phyloP scores from a whole-genome alignment of 2,888 invertebrate genomes.

The Cremastobaeus sp. region DNA sequence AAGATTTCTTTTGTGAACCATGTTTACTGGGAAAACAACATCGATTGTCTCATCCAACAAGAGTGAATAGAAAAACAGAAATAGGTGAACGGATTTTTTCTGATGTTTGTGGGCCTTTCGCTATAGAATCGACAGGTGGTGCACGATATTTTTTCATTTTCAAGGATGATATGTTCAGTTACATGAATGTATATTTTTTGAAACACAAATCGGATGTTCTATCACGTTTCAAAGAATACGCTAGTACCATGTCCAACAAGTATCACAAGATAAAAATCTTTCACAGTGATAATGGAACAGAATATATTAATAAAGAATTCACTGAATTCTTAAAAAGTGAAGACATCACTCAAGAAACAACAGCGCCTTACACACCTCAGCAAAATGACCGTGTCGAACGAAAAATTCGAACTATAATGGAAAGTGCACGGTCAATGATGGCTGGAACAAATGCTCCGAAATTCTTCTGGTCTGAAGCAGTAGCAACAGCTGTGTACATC shows the following conservation, averaged over 20 bases:
- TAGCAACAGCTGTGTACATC: constrained; percentile 4
- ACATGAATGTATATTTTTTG: constrained; percentile 21
- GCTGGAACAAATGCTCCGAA: not conserved
- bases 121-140: constrained; percentile 10
- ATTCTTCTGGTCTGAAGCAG: constrained; percentile 6
- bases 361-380: constrained; percentile 46
- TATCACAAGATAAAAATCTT: not conserved
- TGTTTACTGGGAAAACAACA: not conserved
- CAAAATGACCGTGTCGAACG: constrained; percentile 51
- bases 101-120: not conserved
- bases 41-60: not conserved
- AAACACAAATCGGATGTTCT: constrained; percentile 26
- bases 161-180: constrained; percentile 21
- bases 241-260: not conserved
- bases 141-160: constrained; percentile 37
- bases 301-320: constrained; percentile 1
- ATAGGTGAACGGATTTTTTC: not conserved
- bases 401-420: constrained; percentile 45
- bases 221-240: not conserved
- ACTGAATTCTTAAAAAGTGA: constrained; percentile 3
- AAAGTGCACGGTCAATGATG: constrained; percentile 22
- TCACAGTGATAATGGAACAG: not conserved
- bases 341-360: constrained; percentile 40
- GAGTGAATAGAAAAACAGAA: not conserved
- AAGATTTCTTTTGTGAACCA: constrained; percentile 5